phyloP scores from a whole-genome alignment of 2,797 vertebrate species.

The Chromis chromis region DNA sequence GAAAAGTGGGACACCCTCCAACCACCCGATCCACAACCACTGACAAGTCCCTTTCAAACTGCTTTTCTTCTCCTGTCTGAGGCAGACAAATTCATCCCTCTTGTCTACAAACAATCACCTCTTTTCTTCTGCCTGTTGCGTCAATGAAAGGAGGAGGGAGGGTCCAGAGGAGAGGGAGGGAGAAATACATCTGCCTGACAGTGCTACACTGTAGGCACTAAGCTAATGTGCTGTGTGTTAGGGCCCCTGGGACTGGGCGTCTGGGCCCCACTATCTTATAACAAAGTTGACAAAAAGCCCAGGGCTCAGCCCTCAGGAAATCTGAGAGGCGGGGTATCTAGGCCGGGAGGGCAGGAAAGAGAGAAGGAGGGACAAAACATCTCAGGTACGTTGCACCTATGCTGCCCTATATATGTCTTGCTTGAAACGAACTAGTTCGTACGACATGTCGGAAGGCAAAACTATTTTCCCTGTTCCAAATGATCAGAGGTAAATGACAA shows the following conservation, averaged over 20 bases:
- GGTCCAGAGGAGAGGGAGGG: slow-evolving; percentile 52
- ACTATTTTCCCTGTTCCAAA: not conserved
- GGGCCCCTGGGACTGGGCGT: slow-evolving; percentile 82
- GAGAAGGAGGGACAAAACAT: slow-evolving; percentile 62
- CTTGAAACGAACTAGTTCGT: slow-evolving; percentile 1
- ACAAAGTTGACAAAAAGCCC: slow-evolving; percentile 82
- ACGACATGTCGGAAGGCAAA: not conserved
- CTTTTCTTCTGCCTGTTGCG: slow-evolving; percentile 79
- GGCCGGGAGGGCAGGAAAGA: slow-evolving; percentile 63
- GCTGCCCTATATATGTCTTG: slow-evolving; percentile 45
- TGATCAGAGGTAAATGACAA: not conserved
- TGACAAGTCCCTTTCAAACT: slow-evolving; percentile 79
- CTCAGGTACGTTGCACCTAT: slow-evolving; percentile 61
- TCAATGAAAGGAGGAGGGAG: slow-evolving; percentile 74
- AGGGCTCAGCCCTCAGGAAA: slow-evolving; percentile 80
- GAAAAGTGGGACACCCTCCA: slow-evolving; percentile 84
- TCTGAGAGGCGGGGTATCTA: slow-evolving; percentile 80
- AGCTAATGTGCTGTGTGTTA: slow-evolving; percentile 73
- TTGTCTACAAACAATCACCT: slow-evolving; percentile 82
- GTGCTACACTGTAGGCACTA: slow-evolving; percentile 66
- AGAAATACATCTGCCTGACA: slow-evolving; percentile 67
- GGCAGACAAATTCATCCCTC: slow-evolving; percentile 84
- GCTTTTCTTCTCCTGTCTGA: slow-evolving; percentile 79
- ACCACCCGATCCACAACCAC: slow-evolving; percentile 73
- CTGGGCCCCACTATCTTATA: slow-evolving; percentile 81